Evolutionary conservation across 2,113 vertebrate genomes (phyloP), one percentile per base, ranked within the genome.

Genomic region (Aix galericulata): DNA sequence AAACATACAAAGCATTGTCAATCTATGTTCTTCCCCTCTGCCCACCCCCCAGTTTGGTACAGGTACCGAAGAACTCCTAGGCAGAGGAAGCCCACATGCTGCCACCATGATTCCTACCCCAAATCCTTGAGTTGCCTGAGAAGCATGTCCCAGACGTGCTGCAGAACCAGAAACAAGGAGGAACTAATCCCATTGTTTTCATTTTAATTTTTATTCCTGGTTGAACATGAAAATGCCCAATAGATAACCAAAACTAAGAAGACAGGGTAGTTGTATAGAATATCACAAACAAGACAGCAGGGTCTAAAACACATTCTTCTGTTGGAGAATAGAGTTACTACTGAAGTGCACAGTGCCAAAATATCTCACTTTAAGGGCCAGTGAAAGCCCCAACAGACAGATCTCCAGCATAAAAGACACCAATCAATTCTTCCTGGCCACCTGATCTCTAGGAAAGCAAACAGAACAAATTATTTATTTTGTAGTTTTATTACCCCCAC

Each of bases 401-500:
- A 68, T 67, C 46, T 83, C 79, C 92, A 92, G 60, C 73, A 81
- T 42, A 68, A 83, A 86, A 90, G 48, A 66, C 64, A 89, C 75
- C 73, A 44, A 75, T 46, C 53, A 69, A 78, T 86, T 92, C 53
- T 74, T 77, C 86, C 82, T 59, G 68, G 36, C 89, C 74, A 96
- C 36, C 60, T 59, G 42, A 64, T 82, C 74, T 78, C 91, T 87
- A 94, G 77, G 87, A 97, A 97, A 96, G 87, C 67, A 98, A 85
- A 97, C 96, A 95, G 93, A 97, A 93, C 78, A 96, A 95, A 72
- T 23, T 32, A 62, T 92, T 81, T 79, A 66, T 96, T 98, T 96
- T 97, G 93, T 92, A 97, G 25, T 92, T 98, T 98, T 98, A 98
- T 98, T 98, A 96, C 95, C 32, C 97, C 96, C 88, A 88, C 97